Base-by-base conservation (phyloP, 2,888 invertebrate species). In the Eupithecia tripunctaria region DNA sequence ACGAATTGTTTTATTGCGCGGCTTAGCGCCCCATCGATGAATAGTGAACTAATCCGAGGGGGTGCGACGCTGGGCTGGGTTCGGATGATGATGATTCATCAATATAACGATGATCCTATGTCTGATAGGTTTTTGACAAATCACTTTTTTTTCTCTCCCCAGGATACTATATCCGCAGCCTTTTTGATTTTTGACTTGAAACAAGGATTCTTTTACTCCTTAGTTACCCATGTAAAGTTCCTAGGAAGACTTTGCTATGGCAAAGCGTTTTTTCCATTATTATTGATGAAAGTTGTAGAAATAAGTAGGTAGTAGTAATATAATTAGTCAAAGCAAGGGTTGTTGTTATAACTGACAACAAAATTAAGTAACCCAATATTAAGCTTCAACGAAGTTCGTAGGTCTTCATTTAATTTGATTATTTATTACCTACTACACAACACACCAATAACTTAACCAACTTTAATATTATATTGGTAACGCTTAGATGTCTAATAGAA, bases 1-100 rank as follows among this genome's bases (percentile, higher is more conserved):
- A 72, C 47, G 72, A 65, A 75, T 75, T 75, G 69, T 71, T 74
- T 71, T 72, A 72, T 72, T 67, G 74, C 43, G 56, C 15, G 32
- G 47, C 25, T 70, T 65, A 67, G 65, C 70, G 38, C 38, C 63
- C n/a, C 62, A 10, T 73, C 67, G 59, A 59, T 70, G 64, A 70
- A 73, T 67, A 70, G 70, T 70, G 51, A 67, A 60, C 60, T 15
- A 29, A 29, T 6, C 60, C 29, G 60, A n/a, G 47, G n/a, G 27
- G 60, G 5, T 21, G 29, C 60, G 18, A 8, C 15, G 27, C 15
- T 18, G 2, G 21, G 7, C 3, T 4, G 51, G 21, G 25, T n/a
- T 25, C 21, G 12, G 56, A 56, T 56, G 12, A 56, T 25, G 56
- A 56, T 25, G 25, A 56, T 14, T 21, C 21, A 56, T 56, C 56